phyloP scores from a whole-genome alignment of 2,888 invertebrate species.

The Meteorus colon region DNA sequence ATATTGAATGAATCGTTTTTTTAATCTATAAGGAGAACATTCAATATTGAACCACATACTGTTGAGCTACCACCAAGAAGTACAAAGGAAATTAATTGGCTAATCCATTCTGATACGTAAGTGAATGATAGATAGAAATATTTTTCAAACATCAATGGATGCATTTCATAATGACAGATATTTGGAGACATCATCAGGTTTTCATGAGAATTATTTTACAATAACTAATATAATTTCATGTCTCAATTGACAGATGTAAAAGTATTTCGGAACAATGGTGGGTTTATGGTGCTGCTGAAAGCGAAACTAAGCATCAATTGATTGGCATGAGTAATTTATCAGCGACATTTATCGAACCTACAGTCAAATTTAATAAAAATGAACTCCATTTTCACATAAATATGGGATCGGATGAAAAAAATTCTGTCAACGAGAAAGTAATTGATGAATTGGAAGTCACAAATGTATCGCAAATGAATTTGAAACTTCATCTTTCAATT shows the following conservation, averaged over 20 bases:
- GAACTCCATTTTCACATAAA: constrained; percentile 75
- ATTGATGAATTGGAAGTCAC: constrained; percentile 76
- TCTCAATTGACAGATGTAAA: constrained; percentile 57
- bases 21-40: constrained; percentile 47
- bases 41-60: constrained; percentile 54
- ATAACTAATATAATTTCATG: too few species aligned
- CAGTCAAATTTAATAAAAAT: constrained; percentile 75
- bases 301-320: constrained; percentile 75
- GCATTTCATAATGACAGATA: too few species aligned
- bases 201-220: too few species aligned
- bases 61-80: constrained; percentile 56
- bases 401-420: constrained; percentile 73
- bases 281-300: constrained; percentile 76
- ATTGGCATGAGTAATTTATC: constrained; percentile 75
- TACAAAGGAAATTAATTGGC: constrained; percentile 53
- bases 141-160: too few species aligned
- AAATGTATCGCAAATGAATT: constrained; percentile 75
- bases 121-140: constrained; percentile 45
- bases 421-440: constrained; percentile 64
- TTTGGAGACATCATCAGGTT: too few species aligned
- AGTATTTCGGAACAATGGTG: constrained; percentile 77
- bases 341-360: constrained; percentile 78
- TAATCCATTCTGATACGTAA: constrained; percentile 51
- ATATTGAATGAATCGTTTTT: not conserved
- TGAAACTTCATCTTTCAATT: constrained; percentile 74